These are phyloP conservation scores for Pocillopora grandis DNA, from an alignment of 92 coral and sea anemone species.

Conservation along the genomic window DNA sequence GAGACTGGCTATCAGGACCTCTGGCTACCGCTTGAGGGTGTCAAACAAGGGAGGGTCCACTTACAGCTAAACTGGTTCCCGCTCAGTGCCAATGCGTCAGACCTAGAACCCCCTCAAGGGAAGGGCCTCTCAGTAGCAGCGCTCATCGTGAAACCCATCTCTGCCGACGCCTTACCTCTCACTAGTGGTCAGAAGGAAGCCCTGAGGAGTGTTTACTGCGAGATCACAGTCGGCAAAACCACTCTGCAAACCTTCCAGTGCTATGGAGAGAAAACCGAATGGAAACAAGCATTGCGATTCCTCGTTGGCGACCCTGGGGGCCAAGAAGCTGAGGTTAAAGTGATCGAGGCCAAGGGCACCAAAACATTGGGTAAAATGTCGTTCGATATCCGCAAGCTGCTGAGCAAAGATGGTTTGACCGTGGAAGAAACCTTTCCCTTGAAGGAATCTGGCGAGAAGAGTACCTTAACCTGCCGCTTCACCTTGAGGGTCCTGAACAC, in stretches of 20 bases:
- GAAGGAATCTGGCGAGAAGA: constrained; percentile 87
- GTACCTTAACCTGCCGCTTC: constrained; percentile 81
- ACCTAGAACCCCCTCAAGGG: constrained; percentile 57
- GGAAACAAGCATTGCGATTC: constrained; percentile 95
- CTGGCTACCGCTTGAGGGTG: constrained; percentile 96
- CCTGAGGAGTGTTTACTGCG: constrained; percentile 82
- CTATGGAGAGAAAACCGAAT: constrained; percentile 79
- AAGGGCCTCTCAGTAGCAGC: constrained; percentile 79
- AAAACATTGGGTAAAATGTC: constrained; percentile 70
- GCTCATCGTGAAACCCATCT: constrained; percentile 80
- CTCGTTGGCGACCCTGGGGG: constrained; percentile 74
- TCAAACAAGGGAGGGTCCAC: constrained; percentile 78
- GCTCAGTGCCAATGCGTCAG: constrained; percentile 54
- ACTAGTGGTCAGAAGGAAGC: constrained; percentile 62
- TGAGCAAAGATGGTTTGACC: constrained; percentile 66
- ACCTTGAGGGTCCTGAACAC: constrained; percentile 72
- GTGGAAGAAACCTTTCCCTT: constrained; percentile 67
- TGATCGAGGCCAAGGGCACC: constrained; percentile 89
- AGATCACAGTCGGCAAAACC: constrained; percentile 75
- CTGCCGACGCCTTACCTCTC: constrained; percentile 71
- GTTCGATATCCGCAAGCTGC: constrained; percentile 60
- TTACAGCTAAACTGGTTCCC: constrained; percentile 76
- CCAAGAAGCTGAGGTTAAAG: constrained; percentile 74
- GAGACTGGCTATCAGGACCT: constrained; percentile 79
- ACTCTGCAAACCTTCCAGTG: constrained; percentile 83